Evolutionary conservation across 2,888 invertebrate species (phyloP), one percentile per base, ranked within the genome.

Genomic region (Chrysomela aeneicollis): DNA sequence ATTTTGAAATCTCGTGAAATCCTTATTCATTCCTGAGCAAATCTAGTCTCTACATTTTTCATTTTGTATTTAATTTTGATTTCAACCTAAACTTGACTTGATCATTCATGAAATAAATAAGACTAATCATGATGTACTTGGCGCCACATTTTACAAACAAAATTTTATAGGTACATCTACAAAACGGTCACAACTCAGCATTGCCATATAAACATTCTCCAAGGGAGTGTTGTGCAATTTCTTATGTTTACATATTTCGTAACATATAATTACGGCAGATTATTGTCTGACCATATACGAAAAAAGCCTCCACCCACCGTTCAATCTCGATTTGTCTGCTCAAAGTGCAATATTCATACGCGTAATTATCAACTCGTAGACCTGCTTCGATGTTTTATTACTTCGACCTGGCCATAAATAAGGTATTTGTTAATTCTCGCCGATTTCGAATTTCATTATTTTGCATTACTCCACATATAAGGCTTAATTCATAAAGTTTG

Each of bases 231-330:
- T 15, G 26, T 26, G 42, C 42, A 42, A 42, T 42, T 42, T 15
- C 12, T 8, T 15, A 42, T 42, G 42, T 42, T 42, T 42, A 42
- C 42, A 42, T 42, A 6, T 9, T 35, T 35, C 10, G 32, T 6
- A 5, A 35, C 42, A 42, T 42, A 42, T 42, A 42, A 42, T 42
- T 42, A 42, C 15, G 15, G 3, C n/a, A 15, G 42, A 42, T 42
- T 42, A 42, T 42, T 6, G 42, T 42, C 42, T 15, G 42, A 42
- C 42, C 42, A 42, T 42, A 42, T 15, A 42, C 2, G 35, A 42
- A 6, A 6, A 42, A 42, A 42, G 42, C 15, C 42, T 42, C n/a
- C 42, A 42, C 42, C 42, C 42, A 42, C 42, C 42, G 42, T 42
- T 42, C 6, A 42, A 42, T 4, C 42, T 15, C 42, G 42, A 42